Conservation (phyloP, 2,888 invertebrate species). For the Mesorhabditis belari region DNA sequence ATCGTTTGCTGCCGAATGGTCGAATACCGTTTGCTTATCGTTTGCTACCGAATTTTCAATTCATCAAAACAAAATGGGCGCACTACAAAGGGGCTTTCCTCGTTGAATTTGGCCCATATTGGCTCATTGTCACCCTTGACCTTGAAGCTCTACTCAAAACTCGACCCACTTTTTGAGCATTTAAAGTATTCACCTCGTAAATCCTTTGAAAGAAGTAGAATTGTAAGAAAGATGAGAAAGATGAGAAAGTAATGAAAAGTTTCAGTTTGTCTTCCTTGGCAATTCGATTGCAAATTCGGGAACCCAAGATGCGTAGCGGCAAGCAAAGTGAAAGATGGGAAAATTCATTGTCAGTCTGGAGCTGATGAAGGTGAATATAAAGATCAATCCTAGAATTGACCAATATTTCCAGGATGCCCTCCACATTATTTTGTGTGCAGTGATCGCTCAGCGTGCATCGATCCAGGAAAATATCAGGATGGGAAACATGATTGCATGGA, state of each 20-base stretch:
- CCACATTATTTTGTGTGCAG: conserved; percentile 43
- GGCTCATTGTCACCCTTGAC: background rate
- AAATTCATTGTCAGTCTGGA: conserved; percentile 47
- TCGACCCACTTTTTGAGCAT: background rate
- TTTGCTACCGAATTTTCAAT: too few relatives aligned
- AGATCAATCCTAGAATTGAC: background rate
- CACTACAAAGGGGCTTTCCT: too few relatives aligned
- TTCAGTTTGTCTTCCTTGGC: conserved; percentile 49
- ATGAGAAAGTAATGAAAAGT: too few relatives aligned
- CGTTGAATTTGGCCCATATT: too few relatives aligned
- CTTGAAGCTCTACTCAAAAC: background rate
- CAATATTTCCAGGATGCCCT: conserved; percentile 30
- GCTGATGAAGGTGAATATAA: conserved; percentile 39
- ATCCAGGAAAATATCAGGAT: conserved; percentile 34
- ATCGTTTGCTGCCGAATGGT: too few relatives aligned
- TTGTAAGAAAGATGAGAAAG: too few relatives aligned
- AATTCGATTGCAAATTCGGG: conserved; percentile 50
- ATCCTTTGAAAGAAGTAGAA: background rate
- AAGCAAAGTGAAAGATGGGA: conserved; percentile 34
- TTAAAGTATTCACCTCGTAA: background rate
- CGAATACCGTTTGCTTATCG: too few relatives aligned
- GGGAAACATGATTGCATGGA: conserved; percentile 48
- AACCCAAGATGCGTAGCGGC: conserved; percentile 40
- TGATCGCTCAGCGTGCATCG: conserved; percentile 39
- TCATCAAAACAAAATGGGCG: too few relatives aligned